A percentile compares a stretch with the other conserved stretches of the same genome.
These are phyloP conservation scores for Esox lucius DNA, from an alignment of 2,797 vertebrate genomes.

Conservation along the genomic window DNA sequence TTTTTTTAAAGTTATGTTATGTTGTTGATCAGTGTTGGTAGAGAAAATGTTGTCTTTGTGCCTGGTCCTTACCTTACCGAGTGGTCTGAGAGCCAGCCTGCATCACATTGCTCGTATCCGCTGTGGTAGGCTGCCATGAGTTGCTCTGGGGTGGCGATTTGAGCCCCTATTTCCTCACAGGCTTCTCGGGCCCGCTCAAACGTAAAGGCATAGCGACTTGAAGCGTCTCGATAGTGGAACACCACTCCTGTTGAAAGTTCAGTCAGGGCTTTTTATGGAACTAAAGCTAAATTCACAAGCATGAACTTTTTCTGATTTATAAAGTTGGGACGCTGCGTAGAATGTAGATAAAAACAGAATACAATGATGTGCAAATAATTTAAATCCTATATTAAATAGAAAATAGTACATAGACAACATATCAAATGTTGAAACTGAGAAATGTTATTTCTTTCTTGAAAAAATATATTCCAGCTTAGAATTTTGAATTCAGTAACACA, in stretches of 20 bases:
- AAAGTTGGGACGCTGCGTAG: no score
- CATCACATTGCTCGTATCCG: conserved; percentile 92
- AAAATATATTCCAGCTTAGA: no score
- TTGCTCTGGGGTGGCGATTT: conserved; percentile 88
- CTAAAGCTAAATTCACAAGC: not conserved
- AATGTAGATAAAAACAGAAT: no score
- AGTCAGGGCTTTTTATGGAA: not conserved
- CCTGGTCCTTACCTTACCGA: conserved; percentile 83
- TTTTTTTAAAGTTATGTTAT: no score
- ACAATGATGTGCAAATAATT: no score
- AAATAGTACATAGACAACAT: no score
- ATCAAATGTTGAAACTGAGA: no score
- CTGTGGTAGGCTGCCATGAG: conserved; percentile 87
- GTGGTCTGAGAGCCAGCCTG: conserved; percentile 92
- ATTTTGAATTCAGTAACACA: no score
- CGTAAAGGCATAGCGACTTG: conserved; percentile 85
- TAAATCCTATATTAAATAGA: no score
- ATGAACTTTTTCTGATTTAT: conserved; percentile 15
- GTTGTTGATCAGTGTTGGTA: not conserved
- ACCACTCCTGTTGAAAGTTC: conserved; percentile 82
- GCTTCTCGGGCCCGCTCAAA: conserved; percentile 81
- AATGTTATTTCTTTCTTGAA: no score
- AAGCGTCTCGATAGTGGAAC: conserved; percentile 90
- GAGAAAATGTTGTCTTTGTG: not conserved
- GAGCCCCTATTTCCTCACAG: conserved; percentile 83